Evolutionary conservation across 2,113 vertebrate genomes (phyloP).

Genomic region (Clarias gariepinus): DNA sequence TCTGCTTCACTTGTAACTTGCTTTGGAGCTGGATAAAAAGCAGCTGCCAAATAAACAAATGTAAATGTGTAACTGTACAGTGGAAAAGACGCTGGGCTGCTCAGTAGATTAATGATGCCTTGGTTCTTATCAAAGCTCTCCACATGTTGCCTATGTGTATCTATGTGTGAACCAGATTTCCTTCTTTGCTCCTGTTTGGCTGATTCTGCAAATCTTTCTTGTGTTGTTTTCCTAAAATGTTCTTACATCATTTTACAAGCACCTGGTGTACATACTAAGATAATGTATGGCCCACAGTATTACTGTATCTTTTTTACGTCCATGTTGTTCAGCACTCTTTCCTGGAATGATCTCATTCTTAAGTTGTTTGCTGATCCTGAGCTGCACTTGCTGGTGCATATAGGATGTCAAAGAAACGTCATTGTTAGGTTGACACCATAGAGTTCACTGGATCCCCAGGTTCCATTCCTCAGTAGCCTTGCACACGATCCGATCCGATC

Average conservation of each 20-base stretch:
- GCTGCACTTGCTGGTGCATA: not conserved
- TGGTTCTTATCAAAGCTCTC: constrained; percentile 26
- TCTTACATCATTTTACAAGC: not conserved
- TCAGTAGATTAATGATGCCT: constrained; percentile 15
- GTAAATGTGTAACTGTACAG: constrained; percentile 26
- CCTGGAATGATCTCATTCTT: not conserved
- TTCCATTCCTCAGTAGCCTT: not conserved
- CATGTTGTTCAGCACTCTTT: not conserved
- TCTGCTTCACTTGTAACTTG: constrained; percentile 7
- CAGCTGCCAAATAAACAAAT: constrained; percentile 16
- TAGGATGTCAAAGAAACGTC: not conserved
- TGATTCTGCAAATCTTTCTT: not conserved
- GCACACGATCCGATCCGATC: not conserved
- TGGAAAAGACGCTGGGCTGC: constrained; percentile 6
- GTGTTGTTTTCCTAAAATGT: not conserved
- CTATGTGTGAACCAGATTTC: not conserved
- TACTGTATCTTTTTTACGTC: not conserved
- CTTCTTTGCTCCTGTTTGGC: not conserved
- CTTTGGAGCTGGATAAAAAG: not conserved
- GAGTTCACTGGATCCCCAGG: not conserved
- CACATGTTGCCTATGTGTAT: constrained; percentile 16
- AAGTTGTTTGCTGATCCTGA: not conserved
- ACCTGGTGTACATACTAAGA: not conserved
- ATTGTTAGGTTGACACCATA: not conserved
- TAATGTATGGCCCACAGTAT: not conserved